Evolutionary conservation across 2,797 vertebrate species (phyloP).

Genomic region (Aplochiton taeniatus): DNA sequence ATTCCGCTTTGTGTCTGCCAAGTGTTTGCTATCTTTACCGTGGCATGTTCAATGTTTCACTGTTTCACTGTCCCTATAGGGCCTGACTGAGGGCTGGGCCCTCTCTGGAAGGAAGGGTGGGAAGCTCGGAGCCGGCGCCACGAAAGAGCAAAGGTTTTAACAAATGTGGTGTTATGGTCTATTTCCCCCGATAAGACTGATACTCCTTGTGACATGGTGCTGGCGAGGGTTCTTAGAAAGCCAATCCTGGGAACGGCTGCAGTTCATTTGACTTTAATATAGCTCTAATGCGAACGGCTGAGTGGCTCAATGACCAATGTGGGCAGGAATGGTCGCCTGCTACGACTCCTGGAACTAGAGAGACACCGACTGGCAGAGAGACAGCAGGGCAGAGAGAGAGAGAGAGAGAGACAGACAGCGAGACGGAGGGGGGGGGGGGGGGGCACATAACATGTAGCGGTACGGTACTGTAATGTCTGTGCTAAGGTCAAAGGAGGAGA

Average conservation of each 20-base stretch:
- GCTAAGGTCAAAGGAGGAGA: background rate
- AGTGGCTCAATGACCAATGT: background rate
- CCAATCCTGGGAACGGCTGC: conserved; percentile 11
- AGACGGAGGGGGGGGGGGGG: too few species aligned
- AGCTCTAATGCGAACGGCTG: conserved; percentile 4
- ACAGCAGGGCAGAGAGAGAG: background rate
- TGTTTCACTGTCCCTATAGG: conserved; percentile 14
- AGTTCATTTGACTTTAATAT: conserved; percentile 23
- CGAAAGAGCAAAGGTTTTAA: conserved; percentile 15
- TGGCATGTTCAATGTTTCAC: conserved; percentile 23
- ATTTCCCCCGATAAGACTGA: conserved; percentile 5
- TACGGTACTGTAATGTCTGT: too few species aligned
- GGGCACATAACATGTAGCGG: too few species aligned
- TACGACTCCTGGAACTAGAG: background rate
- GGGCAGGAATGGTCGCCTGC: conserved; percentile 15
- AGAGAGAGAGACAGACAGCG: background rate
- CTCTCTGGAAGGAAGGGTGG: background rate
- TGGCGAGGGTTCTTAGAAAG: conserved; percentile 1
- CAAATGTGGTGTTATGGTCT: conserved; percentile 1
- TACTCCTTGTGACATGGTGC: background rate
- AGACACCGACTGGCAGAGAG: too few species aligned
- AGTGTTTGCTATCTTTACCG: conserved; percentile 25
- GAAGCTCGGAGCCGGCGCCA: background rate
- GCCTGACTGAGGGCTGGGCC: background rate
- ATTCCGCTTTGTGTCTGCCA: conserved; percentile 11